These are phyloP conservation scores for Trichonephila clavipes DNA, from an alignment of 1,140 invertebrate genomes.

Conservation along the genomic window DNA sequence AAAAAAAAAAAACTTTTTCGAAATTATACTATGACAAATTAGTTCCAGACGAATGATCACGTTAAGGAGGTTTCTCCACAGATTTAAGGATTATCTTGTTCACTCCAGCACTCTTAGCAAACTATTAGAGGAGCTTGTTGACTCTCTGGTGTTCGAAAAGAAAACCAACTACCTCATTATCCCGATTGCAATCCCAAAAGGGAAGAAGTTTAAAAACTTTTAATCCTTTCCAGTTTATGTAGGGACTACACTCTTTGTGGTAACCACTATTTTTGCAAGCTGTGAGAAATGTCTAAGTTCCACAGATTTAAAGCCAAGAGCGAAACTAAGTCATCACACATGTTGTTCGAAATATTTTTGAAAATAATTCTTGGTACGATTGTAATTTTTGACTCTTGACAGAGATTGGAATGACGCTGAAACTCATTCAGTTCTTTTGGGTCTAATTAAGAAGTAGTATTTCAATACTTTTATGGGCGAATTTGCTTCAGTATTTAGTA, in stretches of 20 bases:
- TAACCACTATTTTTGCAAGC: not conserved
- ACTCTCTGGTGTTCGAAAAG: not conserved
- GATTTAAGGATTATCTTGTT: no score
- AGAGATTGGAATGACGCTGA: not conserved
- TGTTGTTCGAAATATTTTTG: not conserved
- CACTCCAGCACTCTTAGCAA: no score
- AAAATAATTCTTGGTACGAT: not conserved
- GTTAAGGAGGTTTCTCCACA: no score
- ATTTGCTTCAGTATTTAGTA: constrained; percentile 1
- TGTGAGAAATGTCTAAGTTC: not conserved
- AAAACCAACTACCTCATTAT: constrained; percentile 31
- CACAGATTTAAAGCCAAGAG: constrained; percentile 20
- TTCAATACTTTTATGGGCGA: constrained; percentile 19
- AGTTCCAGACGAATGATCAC: no score
- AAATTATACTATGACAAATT: no score
- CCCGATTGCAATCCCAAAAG: not conserved
- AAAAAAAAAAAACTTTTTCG: no score
- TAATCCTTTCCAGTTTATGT: constrained; percentile 3
- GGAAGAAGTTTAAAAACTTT: constrained; percentile 8
- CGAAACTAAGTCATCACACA: constrained; percentile 27
- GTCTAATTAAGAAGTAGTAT: constrained; percentile 35
- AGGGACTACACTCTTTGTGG: not conserved
- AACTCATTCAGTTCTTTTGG: constrained; percentile 8
- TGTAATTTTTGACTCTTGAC: constrained; percentile 28
- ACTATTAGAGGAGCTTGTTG: no score